Evolutionary conservation across 1,140 invertebrate genomes (phyloP), one percentile per base, ranked within the genome.

Genomic region (Coelopa frigida): DNA sequence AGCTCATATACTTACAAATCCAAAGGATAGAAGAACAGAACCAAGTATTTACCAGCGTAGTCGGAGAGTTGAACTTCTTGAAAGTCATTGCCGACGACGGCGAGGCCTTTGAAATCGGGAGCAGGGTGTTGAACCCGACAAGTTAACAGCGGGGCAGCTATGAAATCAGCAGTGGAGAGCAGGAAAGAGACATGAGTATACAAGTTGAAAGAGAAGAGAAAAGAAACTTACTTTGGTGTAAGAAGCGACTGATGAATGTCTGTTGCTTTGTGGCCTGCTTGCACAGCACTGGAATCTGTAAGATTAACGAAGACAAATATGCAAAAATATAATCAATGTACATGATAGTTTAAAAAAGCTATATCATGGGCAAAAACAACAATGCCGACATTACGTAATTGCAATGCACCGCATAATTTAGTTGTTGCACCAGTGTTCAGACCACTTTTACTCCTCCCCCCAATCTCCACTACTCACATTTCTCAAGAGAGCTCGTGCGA

Each of bases 1-100:
- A 5, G n/a, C 2, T 29, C 18, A 26, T 21, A 3, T 0, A 41
- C 84, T 78, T 76, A 88, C 85, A 95, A 95, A 72, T 95, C 94
- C 49, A 96, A 72, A 1, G 95, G 95, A 66, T 94, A 95, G 72
- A 95, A 95, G 61, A 70, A 70, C n/a, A 70, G 44, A 20, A 68
- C 59, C 23, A 98, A 76, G 74, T 97, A 98, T 88, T 97, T 95
- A 51, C 93, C 94, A 56, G 77, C 78, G 66, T 85, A 98, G 64
- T 97, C 89, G 5, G 77, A 70, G 1, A 98, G 70, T 54, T 85
- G 82, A 17, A 98, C 83, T 21, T 87, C 79, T 71, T 94, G 90
- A 59, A 98, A 97, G 54, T 91, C 83, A 49, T 85, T 84, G 60
- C 89, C 79, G 1, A 94, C 74, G 1, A 98, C 92, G 20, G 95